Conservation (phyloP, 2,888 invertebrate genomes). For the Timema cristinae region DNA sequence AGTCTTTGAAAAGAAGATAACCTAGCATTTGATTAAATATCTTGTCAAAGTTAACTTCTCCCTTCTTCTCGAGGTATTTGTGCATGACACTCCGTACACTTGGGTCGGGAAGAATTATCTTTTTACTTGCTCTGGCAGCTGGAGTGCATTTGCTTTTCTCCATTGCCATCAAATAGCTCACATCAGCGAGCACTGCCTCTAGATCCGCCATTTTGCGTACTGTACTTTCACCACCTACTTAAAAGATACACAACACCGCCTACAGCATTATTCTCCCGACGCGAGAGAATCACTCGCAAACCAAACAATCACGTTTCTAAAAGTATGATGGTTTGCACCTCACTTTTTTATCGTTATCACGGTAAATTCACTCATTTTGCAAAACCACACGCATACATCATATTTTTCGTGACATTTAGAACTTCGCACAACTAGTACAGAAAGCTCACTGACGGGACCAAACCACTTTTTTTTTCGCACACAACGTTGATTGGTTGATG, state of each 20-base stretch:
- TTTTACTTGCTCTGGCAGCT: constrained; percentile 98
- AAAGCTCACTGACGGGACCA: constrained; percentile 13
- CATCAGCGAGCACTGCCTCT: constrained; percentile 99
- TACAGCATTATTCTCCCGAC: constrained; percentile 6
- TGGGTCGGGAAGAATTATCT: constrained; percentile 97
- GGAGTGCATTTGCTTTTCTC: constrained; percentile 99
- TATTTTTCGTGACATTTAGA: constrained; percentile 13
- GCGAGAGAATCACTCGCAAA: not conserved
- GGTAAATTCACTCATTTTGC: constrained; percentile 25
- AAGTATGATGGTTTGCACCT: not conserved
- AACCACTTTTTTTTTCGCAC: not conserved
- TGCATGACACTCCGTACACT: constrained; percentile 99
- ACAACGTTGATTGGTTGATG: constrained; percentile 8
- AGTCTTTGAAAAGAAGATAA: constrained; percentile 99
- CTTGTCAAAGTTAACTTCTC: constrained; percentile 98
- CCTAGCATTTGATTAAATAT: constrained; percentile 99
- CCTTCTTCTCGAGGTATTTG: constrained; percentile 98
- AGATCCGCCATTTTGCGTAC: constrained; percentile 93
- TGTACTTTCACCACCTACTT: constrained; percentile 30
- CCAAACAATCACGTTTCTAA: not conserved
- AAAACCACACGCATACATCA: constrained; percentile 16
- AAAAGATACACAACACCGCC: constrained; percentile 20
- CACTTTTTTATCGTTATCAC: not conserved
- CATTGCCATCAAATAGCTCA: constrained; percentile 99
- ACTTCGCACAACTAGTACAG: not conserved